phyloP scores from a whole-genome alignment of 2,113 vertebrate genomes.

The Tachysurus fulvidraco region DNA sequence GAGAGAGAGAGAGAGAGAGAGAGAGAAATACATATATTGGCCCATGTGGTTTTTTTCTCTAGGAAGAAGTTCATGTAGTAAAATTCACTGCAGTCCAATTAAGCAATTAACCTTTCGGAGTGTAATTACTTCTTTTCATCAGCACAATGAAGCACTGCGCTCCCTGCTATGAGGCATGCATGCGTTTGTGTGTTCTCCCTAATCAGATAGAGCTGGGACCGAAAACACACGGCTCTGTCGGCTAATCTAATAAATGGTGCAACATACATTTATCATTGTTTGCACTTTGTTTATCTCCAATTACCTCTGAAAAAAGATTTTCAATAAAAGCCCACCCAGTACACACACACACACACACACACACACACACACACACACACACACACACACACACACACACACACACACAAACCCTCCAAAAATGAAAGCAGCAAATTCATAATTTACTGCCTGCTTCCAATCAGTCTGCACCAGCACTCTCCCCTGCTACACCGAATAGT shows the following conservation, averaged over 20 bases:
- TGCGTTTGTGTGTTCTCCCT: constrained; percentile 36
- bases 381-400: constrained; percentile 8
- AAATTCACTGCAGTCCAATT: constrained; percentile 48
- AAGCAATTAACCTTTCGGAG: constrained; percentile 58
- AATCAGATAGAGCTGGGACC: constrained; percentile 42
- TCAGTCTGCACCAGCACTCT: constrained; percentile 46
- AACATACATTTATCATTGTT: constrained; percentile 52
- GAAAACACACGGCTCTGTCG: constrained; percentile 30
- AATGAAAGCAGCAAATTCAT: constrained; percentile 44
- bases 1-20: neutral
- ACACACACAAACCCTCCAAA: neutral
- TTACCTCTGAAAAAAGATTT: constrained; percentile 51
- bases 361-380: constrained; percentile 1
- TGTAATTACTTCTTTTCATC: constrained; percentile 57
- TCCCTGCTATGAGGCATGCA: neutral
- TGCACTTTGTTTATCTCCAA: constrained; percentile 54
- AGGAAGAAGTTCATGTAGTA: constrained; percentile 14
- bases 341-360: constrained; percentile 3
- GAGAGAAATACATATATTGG: neutral
- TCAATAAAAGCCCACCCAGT: constrained; percentile 41
- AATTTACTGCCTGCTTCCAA: constrained; percentile 49
- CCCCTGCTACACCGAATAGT: constrained; percentile 5
- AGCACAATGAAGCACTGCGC: constrained; percentile 48
- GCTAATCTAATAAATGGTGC: constrained; percentile 42
- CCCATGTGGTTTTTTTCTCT: neutral